Percentiles rank a stretch among this genome's conserved stretches.
Evolutionary conservation across 2,113 vertebrate species (phyloP).

Genomic region (Sarotherodon lohbergeri): DNA sequence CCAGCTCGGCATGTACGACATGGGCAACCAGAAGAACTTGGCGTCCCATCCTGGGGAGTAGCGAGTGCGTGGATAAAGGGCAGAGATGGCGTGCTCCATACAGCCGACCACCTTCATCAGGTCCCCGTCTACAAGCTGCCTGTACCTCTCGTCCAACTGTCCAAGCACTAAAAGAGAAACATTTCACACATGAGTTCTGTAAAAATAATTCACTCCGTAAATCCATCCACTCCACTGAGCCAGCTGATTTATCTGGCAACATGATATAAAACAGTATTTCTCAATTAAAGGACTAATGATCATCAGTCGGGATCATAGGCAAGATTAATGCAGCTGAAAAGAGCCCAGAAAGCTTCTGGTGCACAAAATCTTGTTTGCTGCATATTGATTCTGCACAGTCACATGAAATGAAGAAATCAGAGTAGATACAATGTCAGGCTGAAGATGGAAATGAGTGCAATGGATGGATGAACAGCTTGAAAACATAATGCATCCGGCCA

Average conservation of each 20-base stretch:
- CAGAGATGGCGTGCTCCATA: conserved; percentile 80
- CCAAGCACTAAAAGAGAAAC: conserved; percentile 52
- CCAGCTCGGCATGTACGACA: conserved; percentile 80
- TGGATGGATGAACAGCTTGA: background rate
- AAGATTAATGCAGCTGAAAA: background rate
- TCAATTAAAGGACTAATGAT: background rate
- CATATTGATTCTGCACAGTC: background rate
- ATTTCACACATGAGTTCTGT: background rate
- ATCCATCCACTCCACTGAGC: background rate
- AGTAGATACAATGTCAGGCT: background rate
- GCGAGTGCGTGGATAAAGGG: conserved; percentile 73
- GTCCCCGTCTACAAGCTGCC: conserved; percentile 55
- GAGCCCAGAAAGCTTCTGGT: background rate
- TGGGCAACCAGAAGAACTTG: conserved; percentile 76
- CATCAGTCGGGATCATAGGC: background rate
- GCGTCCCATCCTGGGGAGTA: conserved; percentile 83
- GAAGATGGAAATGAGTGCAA: background rate
- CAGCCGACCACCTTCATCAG: conserved; percentile 79
- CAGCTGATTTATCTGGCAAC: background rate
- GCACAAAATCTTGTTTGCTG: background rate
- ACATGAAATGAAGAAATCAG: background rate
- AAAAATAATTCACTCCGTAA: background rate
- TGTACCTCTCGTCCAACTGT: conserved; percentile 47
- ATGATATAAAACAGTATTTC: background rate
- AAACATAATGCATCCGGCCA: background rate